Evolutionary conservation across 1,140 invertebrate species (phyloP), one percentile per base, ranked within the genome.

Genomic region (Plutomurus gul): DNA sequence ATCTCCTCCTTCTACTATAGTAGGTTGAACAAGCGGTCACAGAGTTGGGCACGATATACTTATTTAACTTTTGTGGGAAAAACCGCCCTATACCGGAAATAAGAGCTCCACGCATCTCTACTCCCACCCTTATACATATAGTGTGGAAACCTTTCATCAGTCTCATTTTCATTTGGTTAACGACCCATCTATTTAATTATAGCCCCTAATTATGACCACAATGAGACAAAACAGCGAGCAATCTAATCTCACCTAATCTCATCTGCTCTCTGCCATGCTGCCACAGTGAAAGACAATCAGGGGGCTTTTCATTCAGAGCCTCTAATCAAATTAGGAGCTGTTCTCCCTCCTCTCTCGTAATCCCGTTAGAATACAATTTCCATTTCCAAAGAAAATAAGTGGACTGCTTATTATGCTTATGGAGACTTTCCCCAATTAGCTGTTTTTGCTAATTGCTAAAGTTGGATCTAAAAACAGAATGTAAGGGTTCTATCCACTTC

Each of bases 221-320:
- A 65, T 30, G 56, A 25, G 36, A 16, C 56, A 65, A 65, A 65
- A 65, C 56, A 65, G 56, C 30, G 16, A n/a, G 56, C 56, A 65
- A 65, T 65, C 56, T 65, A 65, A 65, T 65, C 56, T 65, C 56
- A 65, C 56, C 56, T 65, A 65, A 65, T 65, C 56, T 65, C 56
- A 65, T 65, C 27, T n/a, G n/a, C n/a, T n/a, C n/a, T n/a, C n/a
- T n/a, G n/a, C n/a, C n/a, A n/a, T n/a, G n/a, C n/a, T n/a, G n/a
- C 27, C 27, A 25, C 56, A 33, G 27, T 65, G 27, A 65, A 65
- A 65, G 56, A 65, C 56, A 65, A 65, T 65, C 56, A 65, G 56
- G 27, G 18, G 33, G 56, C 56, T 65, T 18, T 30, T 33, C 27
- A 33, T 65, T 65, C 30, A n/a, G n/a, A 36, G 13, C 56, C n/a